Conservation (phyloP, 2,797 vertebrate species). For the Lithobates pipiens region DNA sequence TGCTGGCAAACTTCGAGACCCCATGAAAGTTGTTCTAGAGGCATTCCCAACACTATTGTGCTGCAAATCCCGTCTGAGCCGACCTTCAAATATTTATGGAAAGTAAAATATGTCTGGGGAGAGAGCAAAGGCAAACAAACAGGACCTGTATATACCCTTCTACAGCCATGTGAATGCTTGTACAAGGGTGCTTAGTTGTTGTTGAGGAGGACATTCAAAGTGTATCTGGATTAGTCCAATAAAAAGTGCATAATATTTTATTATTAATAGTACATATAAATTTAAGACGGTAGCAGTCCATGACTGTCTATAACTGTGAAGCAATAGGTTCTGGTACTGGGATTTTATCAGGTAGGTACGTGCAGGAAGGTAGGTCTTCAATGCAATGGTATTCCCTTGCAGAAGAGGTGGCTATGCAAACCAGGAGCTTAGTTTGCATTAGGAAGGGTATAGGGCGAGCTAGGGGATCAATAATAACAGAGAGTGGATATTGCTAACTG, state of each 20-base stretch:
- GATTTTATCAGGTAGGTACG: too few relatives aligned
- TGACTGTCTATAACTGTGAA: too few relatives aligned
- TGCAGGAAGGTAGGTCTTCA: too few relatives aligned
- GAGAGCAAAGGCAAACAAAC: slow-evolving; percentile 73
- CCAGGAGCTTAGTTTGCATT: too few relatives aligned
- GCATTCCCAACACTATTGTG: slow-evolving; percentile 74
- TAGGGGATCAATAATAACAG: too few relatives aligned
- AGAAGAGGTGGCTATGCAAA: too few relatives aligned
- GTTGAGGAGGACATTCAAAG: slow-evolving; percentile 65
- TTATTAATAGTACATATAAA: too few relatives aligned
- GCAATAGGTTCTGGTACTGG: too few relatives aligned
- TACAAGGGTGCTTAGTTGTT: slow-evolving; percentile 58
- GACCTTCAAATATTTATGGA: slow-evolving; percentile 77
- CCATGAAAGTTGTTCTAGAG: slow-evolving; percentile 72
- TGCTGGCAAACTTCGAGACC: slow-evolving; percentile 67
- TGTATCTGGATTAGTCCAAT: neutral
- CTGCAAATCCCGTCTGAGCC: slow-evolving; percentile 78
- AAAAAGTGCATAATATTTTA: neutral
- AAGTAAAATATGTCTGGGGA: slow-evolving; percentile 78
- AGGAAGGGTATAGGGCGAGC: too few relatives aligned
- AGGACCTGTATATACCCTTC: slow-evolving; percentile 60
- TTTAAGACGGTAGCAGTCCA: too few relatives aligned
- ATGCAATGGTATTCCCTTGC: too few relatives aligned
- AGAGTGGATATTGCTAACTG: too few relatives aligned
- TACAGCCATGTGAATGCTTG: slow-evolving; percentile 63